Conservation (phyloP, 2,888 invertebrate genomes). For the Temnothorax unifasciatus region DNA sequence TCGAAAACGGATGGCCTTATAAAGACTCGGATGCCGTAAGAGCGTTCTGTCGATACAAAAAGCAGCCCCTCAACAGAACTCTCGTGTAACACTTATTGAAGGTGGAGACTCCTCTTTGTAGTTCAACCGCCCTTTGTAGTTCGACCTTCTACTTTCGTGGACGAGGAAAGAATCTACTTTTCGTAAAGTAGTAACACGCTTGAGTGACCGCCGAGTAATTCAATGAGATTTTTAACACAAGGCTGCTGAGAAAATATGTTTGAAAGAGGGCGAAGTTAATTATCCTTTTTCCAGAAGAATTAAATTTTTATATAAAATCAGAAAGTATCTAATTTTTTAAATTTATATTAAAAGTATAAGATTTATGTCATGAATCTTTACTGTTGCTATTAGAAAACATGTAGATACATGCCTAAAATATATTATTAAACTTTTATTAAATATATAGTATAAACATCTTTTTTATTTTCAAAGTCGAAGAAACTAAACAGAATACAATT, state of each 20-base stretch:
- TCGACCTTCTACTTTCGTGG: conserved; percentile 27
- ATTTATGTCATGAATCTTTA: background rate
- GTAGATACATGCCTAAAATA: background rate
- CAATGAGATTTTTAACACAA: conserved; percentile 23
- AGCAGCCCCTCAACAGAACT: background rate
- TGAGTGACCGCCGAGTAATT: conserved; percentile 25
- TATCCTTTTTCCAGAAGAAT: background rate
- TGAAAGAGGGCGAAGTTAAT: background rate
- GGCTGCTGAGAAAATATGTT: background rate
- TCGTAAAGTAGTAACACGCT: conserved; percentile 33
- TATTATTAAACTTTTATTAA: background rate
- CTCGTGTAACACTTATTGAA: conserved; percentile 5
- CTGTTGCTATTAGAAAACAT: background rate
- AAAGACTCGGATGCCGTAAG: background rate
- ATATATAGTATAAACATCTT: background rate
- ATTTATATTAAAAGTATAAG: conserved; percentile 16
- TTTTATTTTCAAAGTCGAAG: background rate
- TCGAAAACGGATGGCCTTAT: background rate
- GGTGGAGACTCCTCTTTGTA: conserved; percentile 33
- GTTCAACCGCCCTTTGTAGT: conserved; percentile 8
- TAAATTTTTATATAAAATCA: background rate
- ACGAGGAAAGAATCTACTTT: conserved; percentile 30
- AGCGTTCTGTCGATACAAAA: conserved; percentile 25
- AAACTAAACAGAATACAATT: background rate
- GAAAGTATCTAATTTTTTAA: background rate